Evolutionary conservation across 2,113 vertebrate genomes (phyloP).

Genomic region (Hylia prasina): DNA sequence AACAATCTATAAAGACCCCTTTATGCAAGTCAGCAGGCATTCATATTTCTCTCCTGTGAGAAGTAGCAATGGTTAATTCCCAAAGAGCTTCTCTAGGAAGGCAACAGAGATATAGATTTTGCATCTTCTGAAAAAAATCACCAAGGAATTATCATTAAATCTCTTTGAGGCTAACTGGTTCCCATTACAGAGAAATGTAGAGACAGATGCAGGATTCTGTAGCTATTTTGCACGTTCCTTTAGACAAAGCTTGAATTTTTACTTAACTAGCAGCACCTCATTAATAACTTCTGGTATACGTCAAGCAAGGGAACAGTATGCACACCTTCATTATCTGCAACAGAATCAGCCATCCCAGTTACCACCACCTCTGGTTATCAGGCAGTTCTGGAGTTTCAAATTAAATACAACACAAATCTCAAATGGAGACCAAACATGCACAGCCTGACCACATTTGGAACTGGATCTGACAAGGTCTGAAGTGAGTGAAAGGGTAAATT

Average conservation of each 20-base stretch:
- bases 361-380: neutral
- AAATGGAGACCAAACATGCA: neutral
- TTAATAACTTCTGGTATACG: neutral
- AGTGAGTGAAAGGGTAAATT: neutral
- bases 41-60: neutral
- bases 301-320: neutral
- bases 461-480: neutral
- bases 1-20: neutral
- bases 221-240: neutral
- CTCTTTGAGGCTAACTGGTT: neutral
- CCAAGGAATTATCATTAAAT: neutral
- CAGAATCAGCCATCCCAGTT: neutral
- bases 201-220: neutral
- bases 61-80: neutral
- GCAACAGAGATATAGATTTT: neutral
- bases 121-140: neutral
- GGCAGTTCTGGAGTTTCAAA: neutral
- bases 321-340: neutral
- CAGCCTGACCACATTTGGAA: neutral
- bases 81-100: neutral
- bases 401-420: neutral
- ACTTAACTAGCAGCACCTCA: neutral
- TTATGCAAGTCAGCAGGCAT: neutral
- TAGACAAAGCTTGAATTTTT: neutral
- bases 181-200: neutral